Percentiles rank a stretch among this genome's conserved stretches.
Conservation (phyloP, 2,113 vertebrate genomes). For the Capricornis sumatraensis region DNA sequence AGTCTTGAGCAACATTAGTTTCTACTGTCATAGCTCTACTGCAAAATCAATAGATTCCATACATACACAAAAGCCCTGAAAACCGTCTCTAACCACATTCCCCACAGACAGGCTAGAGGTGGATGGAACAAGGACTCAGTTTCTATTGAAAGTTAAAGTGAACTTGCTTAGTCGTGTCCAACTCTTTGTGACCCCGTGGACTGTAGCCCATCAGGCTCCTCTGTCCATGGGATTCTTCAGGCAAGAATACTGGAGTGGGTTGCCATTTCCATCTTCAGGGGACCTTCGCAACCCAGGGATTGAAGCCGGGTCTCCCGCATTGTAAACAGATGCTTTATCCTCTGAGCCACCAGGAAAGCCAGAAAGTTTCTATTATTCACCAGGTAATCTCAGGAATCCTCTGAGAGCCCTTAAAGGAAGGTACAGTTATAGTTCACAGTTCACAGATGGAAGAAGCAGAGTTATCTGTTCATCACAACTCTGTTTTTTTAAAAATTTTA, state of each 20-base stretch:
- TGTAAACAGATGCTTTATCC: too few species aligned
- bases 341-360: too few species aligned
- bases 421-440: neutral
- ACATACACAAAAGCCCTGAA: neutral
- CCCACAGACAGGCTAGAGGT: neutral
- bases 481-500: too few species aligned
- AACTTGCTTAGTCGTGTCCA: too few species aligned
- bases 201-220: too few species aligned
- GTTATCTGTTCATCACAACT: neutral
- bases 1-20: neutral
- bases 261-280: too few species aligned
- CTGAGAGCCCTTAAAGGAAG: neutral
- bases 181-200: too few species aligned
- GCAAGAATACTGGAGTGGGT: too few species aligned
- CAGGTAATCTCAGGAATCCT: neutral
- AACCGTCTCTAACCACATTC: neutral
- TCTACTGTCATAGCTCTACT: neutral
- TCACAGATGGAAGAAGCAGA: neutral
- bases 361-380: neutral
- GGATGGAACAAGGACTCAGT: neutral
- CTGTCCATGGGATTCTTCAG: too few species aligned
- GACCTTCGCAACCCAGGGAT: too few species aligned
- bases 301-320: accelerated
- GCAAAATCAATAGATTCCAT: neutral
- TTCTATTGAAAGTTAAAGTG: neutral